These are phyloP conservation scores for Fragum fragum DNA, from an alignment of 2,888 invertebrate species.

Conservation along the genomic window DNA sequence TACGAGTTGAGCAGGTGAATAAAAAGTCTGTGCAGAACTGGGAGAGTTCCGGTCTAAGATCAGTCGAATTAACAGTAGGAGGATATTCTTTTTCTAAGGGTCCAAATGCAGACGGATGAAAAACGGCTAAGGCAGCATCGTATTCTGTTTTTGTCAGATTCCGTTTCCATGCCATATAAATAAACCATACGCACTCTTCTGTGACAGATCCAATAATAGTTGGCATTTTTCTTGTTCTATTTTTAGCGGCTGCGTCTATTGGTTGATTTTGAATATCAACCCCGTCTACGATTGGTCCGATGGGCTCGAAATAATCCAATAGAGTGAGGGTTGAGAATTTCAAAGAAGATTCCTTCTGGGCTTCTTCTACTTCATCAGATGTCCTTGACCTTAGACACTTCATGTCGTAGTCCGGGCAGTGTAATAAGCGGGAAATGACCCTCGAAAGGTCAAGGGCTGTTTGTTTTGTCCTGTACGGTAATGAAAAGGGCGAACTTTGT, in stretches of 20 bases:
- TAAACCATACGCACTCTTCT: constrained; percentile 77
- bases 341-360: constrained; percentile 61
- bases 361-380: constrained; percentile 71
- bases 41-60: constrained; percentile 63
- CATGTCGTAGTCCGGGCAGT: constrained; percentile 68
- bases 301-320: constrained; percentile 77
- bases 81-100: constrained; percentile 71
- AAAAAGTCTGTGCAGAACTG: constrained; percentile 75
- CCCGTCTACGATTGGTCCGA: constrained; percentile 78
- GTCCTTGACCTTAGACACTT: constrained; percentile 70
- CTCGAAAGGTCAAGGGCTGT: constrained; percentile 69
- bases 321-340: constrained; percentile 73
- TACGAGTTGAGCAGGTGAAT: constrained; percentile 75
- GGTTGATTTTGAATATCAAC: constrained; percentile 70
- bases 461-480: constrained; percentile 69
- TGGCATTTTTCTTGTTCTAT: constrained; percentile 70
- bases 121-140: constrained; percentile 31
- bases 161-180: constrained; percentile 70
- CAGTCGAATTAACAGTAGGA: constrained; percentile 45
- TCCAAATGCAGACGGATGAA: constrained; percentile 49
- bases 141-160: constrained; percentile 40
- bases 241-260: constrained; percentile 61
- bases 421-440: constrained; percentile 57
- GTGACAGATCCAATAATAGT: constrained; percentile 76
- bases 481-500: constrained; percentile 70